Base-by-base conservation (phyloP, 2,888 invertebrate species). In the Epinotia bilunana region DNA sequence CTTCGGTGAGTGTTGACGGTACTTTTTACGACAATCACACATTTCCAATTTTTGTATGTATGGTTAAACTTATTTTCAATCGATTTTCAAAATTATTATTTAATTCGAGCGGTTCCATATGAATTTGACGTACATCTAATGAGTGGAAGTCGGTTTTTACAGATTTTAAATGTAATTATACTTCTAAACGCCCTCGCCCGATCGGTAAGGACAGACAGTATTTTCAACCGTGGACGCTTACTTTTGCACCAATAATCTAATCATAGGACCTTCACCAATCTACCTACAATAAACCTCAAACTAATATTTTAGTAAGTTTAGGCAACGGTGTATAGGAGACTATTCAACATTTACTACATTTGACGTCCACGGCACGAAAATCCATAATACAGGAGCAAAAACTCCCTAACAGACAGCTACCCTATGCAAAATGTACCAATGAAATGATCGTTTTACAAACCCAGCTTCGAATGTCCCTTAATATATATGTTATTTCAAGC, bases 381-480 rank as follows among this genome's bases (percentile, higher is more conserved):
- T 7, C 33, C 7, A 60, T n/a, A 13, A 16, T 23, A 57, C 18
- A 33, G 33, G 3, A 18, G 46, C 4, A 18, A 64, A 46, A 20
- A 57, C 12, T n/a, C 46, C 11, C 23, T n/a, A 5, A 69, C 69
- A 69, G 58, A n/a, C 69, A 69, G 60, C 58, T 60, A 69, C 69
- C 69, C 46, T 69, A 58, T 20, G 33, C 18, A 68, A 58, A 43
- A 43, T 28, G 33, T 55, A 57, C 67, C 16, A 68, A 60, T 69
- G 58, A 39, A 58, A 69, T 60, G 58, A 46, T n/a, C 61, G 20
- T n/a, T 67, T 68, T 68, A n/a, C 43, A 60, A 46, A 46, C 69
- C 58, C 55, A 20, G 43, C 28, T 62, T 23, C 61, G n/a, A 33
- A 33, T 33, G 57, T 57, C 61, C 61, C 33, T 61, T 33, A 16